These are phyloP conservation scores for Bagarius yarrelli DNA, from an alignment of 2,113 vertebrate genomes.

Conservation along the genomic window DNA sequence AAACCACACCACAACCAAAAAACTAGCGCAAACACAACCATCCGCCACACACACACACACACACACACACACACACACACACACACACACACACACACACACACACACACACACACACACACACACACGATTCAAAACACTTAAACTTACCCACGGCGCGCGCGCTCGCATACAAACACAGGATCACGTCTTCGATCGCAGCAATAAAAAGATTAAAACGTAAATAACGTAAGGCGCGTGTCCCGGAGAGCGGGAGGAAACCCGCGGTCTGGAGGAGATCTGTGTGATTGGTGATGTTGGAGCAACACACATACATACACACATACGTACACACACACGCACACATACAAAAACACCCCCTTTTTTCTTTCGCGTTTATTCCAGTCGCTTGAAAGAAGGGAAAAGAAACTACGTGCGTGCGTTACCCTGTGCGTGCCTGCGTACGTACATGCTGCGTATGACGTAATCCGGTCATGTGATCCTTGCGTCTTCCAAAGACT, in stretches of 20 bases:
- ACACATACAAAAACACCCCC: conserved; percentile 49
- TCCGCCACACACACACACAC: conserved; percentile 33
- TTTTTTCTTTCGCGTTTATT: conserved; percentile 69
- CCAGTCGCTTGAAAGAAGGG: conserved; percentile 56
- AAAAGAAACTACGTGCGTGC: conserved; percentile 67
- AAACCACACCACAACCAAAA: conserved; percentile 58
- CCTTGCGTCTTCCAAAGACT: conserved; percentile 64
- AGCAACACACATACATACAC: background rate
- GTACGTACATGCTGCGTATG: conserved; percentile 54
- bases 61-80: conserved; percentile 26
- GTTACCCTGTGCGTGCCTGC: background rate
- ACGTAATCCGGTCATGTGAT: conserved; percentile 72
- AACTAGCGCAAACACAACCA: conserved; percentile 1
- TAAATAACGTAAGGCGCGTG: background rate
- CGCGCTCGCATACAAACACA: background rate
- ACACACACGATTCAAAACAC: background rate
- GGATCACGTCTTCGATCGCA: background rate
- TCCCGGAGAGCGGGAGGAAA: background rate
- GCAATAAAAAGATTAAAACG: background rate
- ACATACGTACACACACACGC: conserved; percentile 10
- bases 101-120: background rate
- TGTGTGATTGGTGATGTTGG: background rate
- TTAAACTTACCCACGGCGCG: background rate
- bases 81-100: conserved; percentile 25
- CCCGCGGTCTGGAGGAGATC: background rate